Evolutionary conservation across 2,888 invertebrate genomes (phyloP), one percentile per base, ranked within the genome.

Genomic region (Drosophila picticornis): DNA sequence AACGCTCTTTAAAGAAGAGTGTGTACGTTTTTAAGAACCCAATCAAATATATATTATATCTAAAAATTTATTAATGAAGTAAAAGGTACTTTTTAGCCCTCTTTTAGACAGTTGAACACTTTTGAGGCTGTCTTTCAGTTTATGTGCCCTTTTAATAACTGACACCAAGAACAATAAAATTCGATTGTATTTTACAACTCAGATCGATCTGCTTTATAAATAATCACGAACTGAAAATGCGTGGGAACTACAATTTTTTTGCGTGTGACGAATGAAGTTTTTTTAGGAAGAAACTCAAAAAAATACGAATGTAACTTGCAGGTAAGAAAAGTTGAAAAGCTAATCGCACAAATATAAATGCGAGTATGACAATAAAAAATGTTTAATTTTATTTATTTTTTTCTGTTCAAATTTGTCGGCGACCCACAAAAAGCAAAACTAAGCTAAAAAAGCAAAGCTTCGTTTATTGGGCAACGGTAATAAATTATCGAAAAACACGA

Each of bases 401-500:
- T 43, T 36, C 38, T 64, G 32, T 27, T 52, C 22, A 32, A 32
- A 56, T 57, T 40, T 58, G 52, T 25, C 66, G 64, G 75, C 67
- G 70, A 69, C 67, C 70, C 65, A 77, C 72, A 77, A 75, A 77
- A 74, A 61, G 31, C 43, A 43, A 69, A 67, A 65, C 50, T 64
- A 69, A 72, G 43, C 56, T 46, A 52, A 74, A 81, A 81, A 60
- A 29, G 48, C 58, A 67, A 71, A 70, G 72, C 80, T 43, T 75
- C 84, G 81, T 80, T 72, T 84, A 79, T 88, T 82, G 88, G 87
- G 85, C 88, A 87, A 89, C 88, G 80, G 82, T 84, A 88, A 90
- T 88, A 88, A 88, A 88, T 88, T 88, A 84, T 81, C 83, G 77
- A 84, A 66, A 83, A 88, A 88, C 89, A 89, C 85, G 89, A 88